These are phyloP conservation scores for Clivina fossor DNA, from an alignment of 2,888 invertebrate species.

Conservation along the genomic window DNA sequence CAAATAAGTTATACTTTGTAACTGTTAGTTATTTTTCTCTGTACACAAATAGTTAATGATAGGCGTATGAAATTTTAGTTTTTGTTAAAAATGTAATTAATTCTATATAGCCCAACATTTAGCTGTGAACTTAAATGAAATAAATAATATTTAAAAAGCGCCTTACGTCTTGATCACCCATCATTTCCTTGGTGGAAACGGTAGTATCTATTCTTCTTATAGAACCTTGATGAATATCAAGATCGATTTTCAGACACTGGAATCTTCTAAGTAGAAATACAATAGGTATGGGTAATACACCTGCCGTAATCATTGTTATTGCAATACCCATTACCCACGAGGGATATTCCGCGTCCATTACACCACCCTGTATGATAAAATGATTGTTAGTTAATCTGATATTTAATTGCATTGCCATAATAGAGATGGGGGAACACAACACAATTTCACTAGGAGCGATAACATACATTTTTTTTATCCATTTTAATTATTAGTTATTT, in stretches of 20 bases:
- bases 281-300: conserved; percentile 81
- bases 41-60: no score
- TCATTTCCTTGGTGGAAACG: conserved; percentile 93
- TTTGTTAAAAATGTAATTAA: no score
- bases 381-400: not conserved
- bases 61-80: no score
- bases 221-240: conserved; percentile 89
- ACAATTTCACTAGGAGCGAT: no score
- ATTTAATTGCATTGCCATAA: not conserved
- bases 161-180: conserved; percentile 90
- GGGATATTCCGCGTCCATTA: conserved; percentile 71
- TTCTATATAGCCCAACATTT: no score
- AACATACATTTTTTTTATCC: not conserved
- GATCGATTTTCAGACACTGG: conserved; percentile 84
- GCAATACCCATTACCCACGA: conserved; percentile 81
- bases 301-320: conserved; percentile 73
- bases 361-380: conserved; percentile 64
- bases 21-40: no score
- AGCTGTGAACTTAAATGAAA: no score
- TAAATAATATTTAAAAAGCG: no score
- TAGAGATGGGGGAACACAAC: no score
- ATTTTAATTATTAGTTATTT: not conserved
- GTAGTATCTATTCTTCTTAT: conserved; percentile 90
- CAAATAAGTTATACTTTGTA: no score
- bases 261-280: conserved; percentile 84